Conservation (phyloP, 2,113 vertebrate species). For the Elanoides forficatus region DNA sequence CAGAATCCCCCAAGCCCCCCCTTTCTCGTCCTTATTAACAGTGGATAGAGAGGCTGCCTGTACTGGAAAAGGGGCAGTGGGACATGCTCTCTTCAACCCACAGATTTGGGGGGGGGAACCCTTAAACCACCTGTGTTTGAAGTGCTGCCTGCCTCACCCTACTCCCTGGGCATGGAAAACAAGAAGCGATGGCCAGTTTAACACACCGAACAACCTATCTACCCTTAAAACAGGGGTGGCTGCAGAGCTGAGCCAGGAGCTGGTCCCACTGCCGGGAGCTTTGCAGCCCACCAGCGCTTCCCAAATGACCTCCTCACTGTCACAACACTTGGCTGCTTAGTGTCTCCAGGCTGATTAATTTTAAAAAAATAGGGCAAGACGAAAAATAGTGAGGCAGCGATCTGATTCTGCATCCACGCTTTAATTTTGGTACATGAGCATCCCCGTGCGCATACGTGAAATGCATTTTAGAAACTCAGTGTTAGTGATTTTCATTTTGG, state of each 20-base stretch:
- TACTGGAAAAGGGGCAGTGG: background rate
- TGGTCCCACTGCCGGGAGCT: background rate
- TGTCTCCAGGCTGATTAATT: background rate
- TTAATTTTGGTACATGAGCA: accelerated
- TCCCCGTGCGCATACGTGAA: background rate
- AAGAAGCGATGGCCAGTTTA: background rate
- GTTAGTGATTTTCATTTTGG: accelerated
- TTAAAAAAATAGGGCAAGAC: background rate
- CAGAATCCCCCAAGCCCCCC: background rate
- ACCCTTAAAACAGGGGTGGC: background rate
- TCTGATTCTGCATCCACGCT: accelerated
- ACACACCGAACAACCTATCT: background rate
- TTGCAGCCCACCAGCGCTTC: background rate
- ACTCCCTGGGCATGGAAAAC: background rate
- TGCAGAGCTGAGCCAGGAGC: background rate
- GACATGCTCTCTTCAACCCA: accelerated
- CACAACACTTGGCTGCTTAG: background rate
- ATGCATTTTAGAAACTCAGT: background rate
- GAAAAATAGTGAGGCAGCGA: accelerated
- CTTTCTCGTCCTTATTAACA: background rate
- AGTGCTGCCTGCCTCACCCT: background rate
- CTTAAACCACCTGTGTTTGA: background rate
- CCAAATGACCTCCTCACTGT: background rate
- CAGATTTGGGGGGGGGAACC: background rate
- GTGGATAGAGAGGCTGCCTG: background rate